phyloP scores from a whole-genome alignment of 2,888 invertebrate species.

The Himalopsyche japonica region DNA sequence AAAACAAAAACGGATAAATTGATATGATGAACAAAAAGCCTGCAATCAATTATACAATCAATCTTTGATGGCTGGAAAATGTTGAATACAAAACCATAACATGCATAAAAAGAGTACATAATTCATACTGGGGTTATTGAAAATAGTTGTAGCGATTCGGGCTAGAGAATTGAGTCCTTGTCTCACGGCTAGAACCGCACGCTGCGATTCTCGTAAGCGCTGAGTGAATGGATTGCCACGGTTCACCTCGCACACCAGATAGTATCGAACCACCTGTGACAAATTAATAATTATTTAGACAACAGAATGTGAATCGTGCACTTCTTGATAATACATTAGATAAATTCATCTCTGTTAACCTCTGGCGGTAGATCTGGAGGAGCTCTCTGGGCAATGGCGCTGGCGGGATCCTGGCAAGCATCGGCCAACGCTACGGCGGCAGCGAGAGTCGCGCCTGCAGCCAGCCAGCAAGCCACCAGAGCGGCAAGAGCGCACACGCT shows the following conservation, averaged over 20 bases:
- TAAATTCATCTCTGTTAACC: conserved; percentile 45
- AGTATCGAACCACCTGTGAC: conserved; percentile 69
- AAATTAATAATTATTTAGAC: neutral
- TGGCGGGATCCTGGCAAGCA: conserved; percentile 83
- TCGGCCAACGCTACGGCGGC: conserved; percentile 84
- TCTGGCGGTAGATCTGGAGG: conserved; percentile 62
- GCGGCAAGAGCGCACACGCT: conserved; percentile 85
- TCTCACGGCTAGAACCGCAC: conserved; percentile 68
- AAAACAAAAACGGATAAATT: too few relatives aligned
- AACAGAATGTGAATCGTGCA: too few relatives aligned
- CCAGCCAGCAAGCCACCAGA: conserved; percentile 74
- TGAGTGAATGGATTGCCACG: conserved; percentile 82
- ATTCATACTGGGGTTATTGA: conserved; percentile 53
- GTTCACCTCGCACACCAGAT: conserved; percentile 81
- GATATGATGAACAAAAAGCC: too few relatives aligned
- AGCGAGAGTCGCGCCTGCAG: conserved; percentile 84
- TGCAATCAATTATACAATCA: too few relatives aligned
- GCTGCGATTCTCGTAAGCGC: conserved; percentile 76
- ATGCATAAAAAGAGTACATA: too few relatives aligned
- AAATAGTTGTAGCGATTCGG: conserved; percentile 54
- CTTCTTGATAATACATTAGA: too few relatives aligned
- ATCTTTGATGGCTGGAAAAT: too few relatives aligned
- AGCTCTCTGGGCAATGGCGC: conserved; percentile 72
- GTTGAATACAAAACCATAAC: too few relatives aligned
- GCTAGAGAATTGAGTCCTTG: conserved; percentile 74